phyloP scores from a whole-genome alignment of 2,797 vertebrate genomes.

The Lycodopsis pacificus region DNA sequence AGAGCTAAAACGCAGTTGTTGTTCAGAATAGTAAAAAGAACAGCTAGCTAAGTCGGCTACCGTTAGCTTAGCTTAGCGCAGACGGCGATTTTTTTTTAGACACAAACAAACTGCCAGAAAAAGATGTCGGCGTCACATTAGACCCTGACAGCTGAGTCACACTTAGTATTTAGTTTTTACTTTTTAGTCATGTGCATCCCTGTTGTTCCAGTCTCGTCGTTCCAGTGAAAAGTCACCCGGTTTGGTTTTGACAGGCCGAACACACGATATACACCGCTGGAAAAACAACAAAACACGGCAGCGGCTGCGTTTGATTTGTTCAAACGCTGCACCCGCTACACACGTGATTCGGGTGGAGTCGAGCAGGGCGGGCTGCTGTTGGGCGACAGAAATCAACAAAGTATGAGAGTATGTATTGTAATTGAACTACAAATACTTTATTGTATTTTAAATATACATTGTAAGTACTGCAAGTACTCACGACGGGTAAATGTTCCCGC shows the following conservation, averaged over 20 bases:
- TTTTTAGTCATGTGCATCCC: constrained; percentile 79
- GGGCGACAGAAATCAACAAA: rapidly evolving
- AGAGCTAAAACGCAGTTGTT: not conserved
- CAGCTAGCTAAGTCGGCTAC: constrained; percentile 40
- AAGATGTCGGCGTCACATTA: not conserved
- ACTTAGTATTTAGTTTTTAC: constrained; percentile 37
- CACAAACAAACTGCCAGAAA: not conserved
- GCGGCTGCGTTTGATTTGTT: constrained; percentile 4
- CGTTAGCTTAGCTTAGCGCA: constrained; percentile 34
- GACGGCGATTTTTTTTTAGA: constrained; percentile 27
- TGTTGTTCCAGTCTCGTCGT: constrained; percentile 41
- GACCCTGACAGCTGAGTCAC: not conserved
- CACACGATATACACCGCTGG: constrained; percentile 60
- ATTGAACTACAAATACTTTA: rapidly evolving
- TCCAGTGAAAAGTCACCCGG: constrained; percentile 48
- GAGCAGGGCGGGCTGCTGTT: not conserved
- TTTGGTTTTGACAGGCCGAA: constrained; percentile 71
- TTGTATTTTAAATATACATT: rapidly evolving
- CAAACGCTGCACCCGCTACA: rapidly evolving
- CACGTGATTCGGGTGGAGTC: not conserved
- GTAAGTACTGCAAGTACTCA: rapidly evolving
- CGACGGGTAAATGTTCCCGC: rapidly evolving
- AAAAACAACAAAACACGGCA: constrained; percentile 79
- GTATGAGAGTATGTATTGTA: too few relatives aligned
- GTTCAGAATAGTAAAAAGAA: not conserved